Evolutionary conservation across 2,797 vertebrate genomes (phyloP).

Genomic region (Onychomys arenicola): DNA sequence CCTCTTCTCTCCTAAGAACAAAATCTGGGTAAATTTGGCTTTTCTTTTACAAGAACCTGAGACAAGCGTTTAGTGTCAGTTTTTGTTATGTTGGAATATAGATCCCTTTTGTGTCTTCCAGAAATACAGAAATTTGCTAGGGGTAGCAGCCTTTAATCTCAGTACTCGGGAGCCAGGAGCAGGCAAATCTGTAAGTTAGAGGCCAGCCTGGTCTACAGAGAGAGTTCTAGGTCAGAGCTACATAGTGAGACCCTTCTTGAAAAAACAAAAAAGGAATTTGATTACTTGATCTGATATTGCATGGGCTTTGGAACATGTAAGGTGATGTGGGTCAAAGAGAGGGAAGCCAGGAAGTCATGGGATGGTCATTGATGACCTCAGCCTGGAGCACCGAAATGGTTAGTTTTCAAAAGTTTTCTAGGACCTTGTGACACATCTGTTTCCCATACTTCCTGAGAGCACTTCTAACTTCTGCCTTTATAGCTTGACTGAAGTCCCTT

Average conservation of each 20-base stretch:
- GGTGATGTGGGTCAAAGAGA: not conserved
- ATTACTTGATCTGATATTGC: not conserved
- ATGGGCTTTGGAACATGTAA: not conserved
- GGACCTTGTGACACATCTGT: not conserved
- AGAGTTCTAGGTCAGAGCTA: not conserved
- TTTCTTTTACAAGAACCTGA: slow-evolving; percentile 30
- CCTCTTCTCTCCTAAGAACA: not conserved
- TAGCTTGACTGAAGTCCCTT: not conserved
- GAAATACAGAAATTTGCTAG: slow-evolving; percentile 30
- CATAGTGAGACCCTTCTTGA: not conserved
- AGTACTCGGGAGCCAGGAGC: not conserved
- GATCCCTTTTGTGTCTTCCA: not conserved
- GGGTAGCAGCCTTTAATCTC: not conserved
- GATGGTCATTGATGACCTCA: not conserved
- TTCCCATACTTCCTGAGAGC: slow-evolving; percentile 10
- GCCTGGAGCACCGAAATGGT: not conserved
- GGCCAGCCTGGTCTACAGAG: not conserved
- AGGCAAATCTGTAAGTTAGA: not conserved
- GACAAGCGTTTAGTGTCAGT: slow-evolving; percentile 36
- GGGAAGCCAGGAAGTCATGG: not conserved
- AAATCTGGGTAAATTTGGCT: slow-evolving; percentile 13
- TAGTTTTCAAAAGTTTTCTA: slow-evolving; percentile 27
- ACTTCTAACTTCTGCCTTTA: slow-evolving; percentile 45
- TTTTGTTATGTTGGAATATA: not conserved
- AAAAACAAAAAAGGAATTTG: not conserved